Conservation (phyloP, 2,113 vertebrate genomes). For the Morone saxatilis region DNA sequence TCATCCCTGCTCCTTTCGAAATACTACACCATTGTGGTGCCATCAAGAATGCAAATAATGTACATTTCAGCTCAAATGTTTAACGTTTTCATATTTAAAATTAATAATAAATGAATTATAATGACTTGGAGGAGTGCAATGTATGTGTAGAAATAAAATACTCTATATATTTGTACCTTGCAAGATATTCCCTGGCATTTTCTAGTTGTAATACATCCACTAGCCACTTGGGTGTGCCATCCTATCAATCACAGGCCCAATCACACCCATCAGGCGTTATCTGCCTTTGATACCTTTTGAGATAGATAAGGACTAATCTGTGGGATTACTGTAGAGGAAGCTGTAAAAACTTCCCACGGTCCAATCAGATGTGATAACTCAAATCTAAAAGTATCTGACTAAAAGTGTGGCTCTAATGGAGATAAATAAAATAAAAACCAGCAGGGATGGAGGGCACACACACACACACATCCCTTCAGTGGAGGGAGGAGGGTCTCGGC, state of each 20-base stretch:
- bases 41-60: not conserved
- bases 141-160: not conserved
- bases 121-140: not conserved
- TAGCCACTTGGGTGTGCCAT: conserved; percentile 59
- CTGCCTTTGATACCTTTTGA: not conserved
- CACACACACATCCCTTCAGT: conserved; percentile 38
- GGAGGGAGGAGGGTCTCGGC: conserved; percentile 42
- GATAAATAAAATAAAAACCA: not conserved
- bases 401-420: not conserved
- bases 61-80: not conserved
- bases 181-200: not conserved
- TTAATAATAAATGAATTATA: not conserved
- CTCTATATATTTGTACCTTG: no score
- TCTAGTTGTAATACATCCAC: conserved; percentile 33
- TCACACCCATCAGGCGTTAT: not conserved
- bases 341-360: not conserved
- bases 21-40: conserved; percentile 20
- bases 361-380: not conserved
- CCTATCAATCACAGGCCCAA: conserved; percentile 20
- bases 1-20: not conserved
- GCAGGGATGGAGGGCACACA: not conserved
- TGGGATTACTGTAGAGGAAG: not conserved
- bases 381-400: not conserved
- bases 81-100: not conserved
- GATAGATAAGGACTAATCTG: not conserved